Evolutionary conservation across 1,140 invertebrate genomes (phyloP).

Genomic region (Batillaria attramentaria): DNA sequence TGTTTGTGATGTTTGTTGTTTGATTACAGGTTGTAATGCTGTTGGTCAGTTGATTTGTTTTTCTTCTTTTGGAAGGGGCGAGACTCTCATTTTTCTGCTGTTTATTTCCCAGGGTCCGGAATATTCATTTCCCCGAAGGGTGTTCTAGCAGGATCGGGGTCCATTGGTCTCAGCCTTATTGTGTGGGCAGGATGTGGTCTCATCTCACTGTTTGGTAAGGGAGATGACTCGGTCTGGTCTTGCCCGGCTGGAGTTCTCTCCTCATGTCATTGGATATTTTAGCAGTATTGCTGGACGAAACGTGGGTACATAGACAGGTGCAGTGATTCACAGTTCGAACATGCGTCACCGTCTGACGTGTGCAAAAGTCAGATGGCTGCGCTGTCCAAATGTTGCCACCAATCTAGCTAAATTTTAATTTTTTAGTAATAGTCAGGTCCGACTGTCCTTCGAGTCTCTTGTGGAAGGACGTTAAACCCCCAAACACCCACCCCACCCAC

Average conservation of each 20-base stretch:
- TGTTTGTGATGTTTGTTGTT: neutral
- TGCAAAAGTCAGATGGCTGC: too few species aligned
- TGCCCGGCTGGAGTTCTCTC: conserved; percentile 14
- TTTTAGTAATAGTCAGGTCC: too few species aligned
- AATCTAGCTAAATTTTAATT: too few species aligned
- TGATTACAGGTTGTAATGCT: neutral
- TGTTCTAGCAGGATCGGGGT: conserved; percentile 85
- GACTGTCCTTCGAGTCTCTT: too few species aligned
- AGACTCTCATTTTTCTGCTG: neutral
- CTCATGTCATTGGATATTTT: conserved; percentile 16
- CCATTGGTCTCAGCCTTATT: conserved; percentile 85
- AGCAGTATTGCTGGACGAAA: too few species aligned
- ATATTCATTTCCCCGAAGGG: conserved; percentile 98
- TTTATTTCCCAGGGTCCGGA: conserved; percentile 78
- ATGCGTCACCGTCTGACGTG: too few species aligned
- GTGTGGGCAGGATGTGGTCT: conserved; percentile 79
- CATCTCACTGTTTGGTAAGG: conserved; percentile 64
- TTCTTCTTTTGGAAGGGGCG: neutral
- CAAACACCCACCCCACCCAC: too few species aligned
- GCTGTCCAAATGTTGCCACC: too few species aligned
- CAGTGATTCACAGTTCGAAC: too few species aligned
- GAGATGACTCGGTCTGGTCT: conserved; percentile 7
- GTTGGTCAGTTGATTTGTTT: neutral
- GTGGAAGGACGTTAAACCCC: too few species aligned
- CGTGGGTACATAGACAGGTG: too few species aligned